Conservation (phyloP, 2,797 vertebrate genomes). For the Manis crassicaudata region DNA sequence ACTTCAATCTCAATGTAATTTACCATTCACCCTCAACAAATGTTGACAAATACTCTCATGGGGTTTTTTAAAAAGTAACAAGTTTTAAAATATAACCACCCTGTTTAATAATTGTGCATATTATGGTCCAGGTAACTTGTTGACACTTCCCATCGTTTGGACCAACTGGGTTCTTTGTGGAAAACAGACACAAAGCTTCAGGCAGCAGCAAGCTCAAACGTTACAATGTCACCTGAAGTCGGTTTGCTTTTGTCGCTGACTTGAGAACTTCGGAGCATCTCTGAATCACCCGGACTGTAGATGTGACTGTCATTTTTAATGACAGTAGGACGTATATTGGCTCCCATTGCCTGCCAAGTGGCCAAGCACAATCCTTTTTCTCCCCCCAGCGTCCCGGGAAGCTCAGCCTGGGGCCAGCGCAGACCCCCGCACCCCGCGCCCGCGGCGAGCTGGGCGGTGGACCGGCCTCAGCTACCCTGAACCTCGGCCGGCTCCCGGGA, state of each 20-base stretch:
- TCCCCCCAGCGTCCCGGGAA: background rate
- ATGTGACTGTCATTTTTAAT: constrained; percentile 16
- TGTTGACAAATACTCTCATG: background rate
- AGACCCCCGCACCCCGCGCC: background rate
- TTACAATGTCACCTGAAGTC: background rate
- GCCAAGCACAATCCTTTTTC: background rate
- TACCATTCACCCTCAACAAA: background rate
- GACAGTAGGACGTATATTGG: background rate
- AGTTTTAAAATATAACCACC: background rate
- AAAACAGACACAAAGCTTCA: background rate
- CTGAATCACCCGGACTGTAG: background rate
- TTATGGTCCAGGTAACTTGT: background rate
- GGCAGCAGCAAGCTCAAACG: background rate
- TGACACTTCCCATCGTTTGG: background rate
- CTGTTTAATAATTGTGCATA: background rate
- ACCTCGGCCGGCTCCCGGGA: background rate
- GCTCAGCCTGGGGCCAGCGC: background rate
- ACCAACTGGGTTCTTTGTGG: background rate
- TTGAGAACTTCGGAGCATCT: background rate
- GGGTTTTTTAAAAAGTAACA: background rate
- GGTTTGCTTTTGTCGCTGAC: background rate
- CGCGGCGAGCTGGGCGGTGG: background rate
- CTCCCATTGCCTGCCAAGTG: background rate
- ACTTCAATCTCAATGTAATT: background rate
- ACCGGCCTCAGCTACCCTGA: too few relatives aligned